Conservation (phyloP, 2,888 invertebrate genomes). For the Ryuthela nishihirai region DNA sequence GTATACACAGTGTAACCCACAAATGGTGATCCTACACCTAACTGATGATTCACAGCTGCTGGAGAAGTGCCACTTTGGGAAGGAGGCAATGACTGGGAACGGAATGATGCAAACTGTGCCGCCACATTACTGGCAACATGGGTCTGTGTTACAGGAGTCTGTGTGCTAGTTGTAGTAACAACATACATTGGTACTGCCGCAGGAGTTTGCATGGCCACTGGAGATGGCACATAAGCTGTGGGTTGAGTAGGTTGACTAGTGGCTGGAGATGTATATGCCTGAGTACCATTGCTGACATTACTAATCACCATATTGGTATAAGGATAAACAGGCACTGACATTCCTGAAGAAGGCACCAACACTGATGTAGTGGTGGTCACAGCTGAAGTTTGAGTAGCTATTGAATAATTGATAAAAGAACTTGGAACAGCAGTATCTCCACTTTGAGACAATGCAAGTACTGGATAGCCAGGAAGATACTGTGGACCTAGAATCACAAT, state of each 20-base stretch:
- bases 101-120: conserved; percentile 31
- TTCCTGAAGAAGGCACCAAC: neutral
- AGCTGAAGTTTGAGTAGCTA: neutral
- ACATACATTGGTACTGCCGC: conserved; percentile 31
- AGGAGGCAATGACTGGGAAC: conserved; percentile 31
- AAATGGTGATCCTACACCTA: conserved; percentile 22
- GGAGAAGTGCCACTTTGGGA: conserved; percentile 12
- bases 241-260: conserved; percentile 32
- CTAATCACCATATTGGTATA: conserved; percentile 24
- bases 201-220: conserved; percentile 25
- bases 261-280: conserved; percentile 12
- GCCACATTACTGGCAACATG: conserved; percentile 31
- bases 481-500: conserved; percentile 29
- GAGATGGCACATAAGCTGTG: conserved; percentile 25
- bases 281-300: conserved; percentile 13
- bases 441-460: conserved; percentile 25
- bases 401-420: neutral
- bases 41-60: conserved; percentile 11
- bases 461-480: conserved; percentile 26
- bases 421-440: conserved; percentile 10
- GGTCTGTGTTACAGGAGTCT: conserved; percentile 31
- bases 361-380: conserved; percentile 17
- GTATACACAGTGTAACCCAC: conserved; percentile 30
- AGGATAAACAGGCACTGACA: conserved; percentile 20
- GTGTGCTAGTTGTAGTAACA: conserved; percentile 29